phyloP scores from a whole-genome alignment of 1,140 invertebrate species.

The Pseudoatta argentina region DNA sequence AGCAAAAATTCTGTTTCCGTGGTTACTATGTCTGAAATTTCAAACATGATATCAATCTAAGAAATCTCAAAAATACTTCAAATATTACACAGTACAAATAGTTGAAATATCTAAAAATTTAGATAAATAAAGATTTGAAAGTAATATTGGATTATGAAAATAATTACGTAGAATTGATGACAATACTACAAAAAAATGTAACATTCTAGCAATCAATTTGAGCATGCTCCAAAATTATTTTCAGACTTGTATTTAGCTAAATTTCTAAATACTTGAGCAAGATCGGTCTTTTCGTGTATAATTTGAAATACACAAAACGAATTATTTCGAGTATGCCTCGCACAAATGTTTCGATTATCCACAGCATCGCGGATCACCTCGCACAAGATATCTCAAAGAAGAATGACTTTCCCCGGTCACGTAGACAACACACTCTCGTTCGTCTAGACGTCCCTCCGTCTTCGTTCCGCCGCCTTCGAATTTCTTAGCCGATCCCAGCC shows the following conservation, averaged over 20 bases:
- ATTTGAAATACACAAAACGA: neutral
- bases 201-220: no score
- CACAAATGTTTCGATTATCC: slow-evolving; percentile 20
- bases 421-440: slow-evolving; percentile 72
- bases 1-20: neutral
- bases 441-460: slow-evolving; percentile 73
- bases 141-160: no score
- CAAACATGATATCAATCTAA: neutral
- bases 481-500: slow-evolving; percentile 67
- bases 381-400: slow-evolving; percentile 65
- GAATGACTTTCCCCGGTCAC: slow-evolving; percentile 79
- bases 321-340: neutral
- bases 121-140: no score
- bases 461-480: slow-evolving; percentile 58
- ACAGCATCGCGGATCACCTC: slow-evolving; percentile 71
- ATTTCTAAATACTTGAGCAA: no score
- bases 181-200: no score
- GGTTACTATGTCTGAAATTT: neutral
- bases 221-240: no score
- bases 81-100: neutral
- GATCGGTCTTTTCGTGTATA: neutral
- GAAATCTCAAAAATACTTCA: neutral
- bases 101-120: no score
- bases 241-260: no score
- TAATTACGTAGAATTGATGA: no score